phyloP scores from a whole-genome alignment of 2,113 vertebrate genomes.

The Cebidichthys violaceus region DNA sequence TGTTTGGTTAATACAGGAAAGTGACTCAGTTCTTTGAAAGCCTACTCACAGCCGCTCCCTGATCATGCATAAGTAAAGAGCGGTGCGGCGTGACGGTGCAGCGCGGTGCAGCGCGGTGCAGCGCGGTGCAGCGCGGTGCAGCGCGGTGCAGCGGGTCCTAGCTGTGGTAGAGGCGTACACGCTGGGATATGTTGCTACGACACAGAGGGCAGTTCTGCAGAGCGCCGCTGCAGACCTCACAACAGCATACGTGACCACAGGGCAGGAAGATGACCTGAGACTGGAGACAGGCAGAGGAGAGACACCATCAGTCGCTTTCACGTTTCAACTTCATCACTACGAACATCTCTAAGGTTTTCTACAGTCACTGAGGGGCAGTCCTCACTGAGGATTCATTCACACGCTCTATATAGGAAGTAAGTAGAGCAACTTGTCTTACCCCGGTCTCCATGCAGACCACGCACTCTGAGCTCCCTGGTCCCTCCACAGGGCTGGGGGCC shows the following conservation, averaged over 20 bases:
- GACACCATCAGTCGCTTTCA: slow-evolving; percentile 1
- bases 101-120: not conserved
- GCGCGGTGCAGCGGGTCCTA: slow-evolving; percentile 42
- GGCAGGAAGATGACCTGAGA: slow-evolving; percentile 92
- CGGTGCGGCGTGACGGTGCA: not conserved
- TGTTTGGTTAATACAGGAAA: slow-evolving; percentile 33
- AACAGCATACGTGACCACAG: slow-evolving; percentile 97
- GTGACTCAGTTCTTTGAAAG: slow-evolving; percentile 46
- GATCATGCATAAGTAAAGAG: slow-evolving; percentile 55
- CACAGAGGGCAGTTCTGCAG: slow-evolving; percentile 91
- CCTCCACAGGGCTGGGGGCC: slow-evolving; percentile 74
- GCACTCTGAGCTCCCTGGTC: slow-evolving; percentile 85
- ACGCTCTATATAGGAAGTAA: not conserved
- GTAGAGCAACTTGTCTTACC: slow-evolving; percentile 81
- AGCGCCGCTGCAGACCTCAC: slow-evolving; percentile 86
- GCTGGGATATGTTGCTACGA: slow-evolving; percentile 86
- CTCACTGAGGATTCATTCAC: not conserved
- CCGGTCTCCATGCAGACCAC: slow-evolving; percentile 94
- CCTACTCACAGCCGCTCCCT: slow-evolving; percentile 30
- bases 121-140: not conserved
- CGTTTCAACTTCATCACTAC: not conserved
- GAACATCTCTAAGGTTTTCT: not conserved
- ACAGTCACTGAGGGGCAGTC: not conserved
- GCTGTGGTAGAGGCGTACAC: slow-evolving; percentile 88
- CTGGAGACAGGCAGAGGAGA: slow-evolving; percentile 73